Evolutionary conservation across 2,113 vertebrate genomes (phyloP).

Genomic region (Nestor notabilis): DNA sequence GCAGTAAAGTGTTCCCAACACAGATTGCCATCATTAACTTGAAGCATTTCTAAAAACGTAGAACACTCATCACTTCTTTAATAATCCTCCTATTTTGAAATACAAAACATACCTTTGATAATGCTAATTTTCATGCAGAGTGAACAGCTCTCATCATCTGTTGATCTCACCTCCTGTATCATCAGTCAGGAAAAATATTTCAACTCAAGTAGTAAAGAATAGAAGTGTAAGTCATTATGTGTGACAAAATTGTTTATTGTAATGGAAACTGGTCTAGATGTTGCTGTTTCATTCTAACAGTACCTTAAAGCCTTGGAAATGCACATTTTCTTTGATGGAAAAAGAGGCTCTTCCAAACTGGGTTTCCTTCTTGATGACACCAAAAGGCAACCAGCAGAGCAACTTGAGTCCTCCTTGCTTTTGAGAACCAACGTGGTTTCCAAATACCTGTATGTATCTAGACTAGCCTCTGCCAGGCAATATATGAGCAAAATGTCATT

Average conservation of each 20-base stretch:
- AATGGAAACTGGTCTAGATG: not conserved
- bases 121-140: not conserved
- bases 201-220: not conserved
- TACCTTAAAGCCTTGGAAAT: not conserved
- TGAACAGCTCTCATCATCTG: not conserved
- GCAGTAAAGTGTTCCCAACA: not conserved
- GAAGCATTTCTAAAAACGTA: not conserved
- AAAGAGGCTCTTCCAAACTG: not conserved
- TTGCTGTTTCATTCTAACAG: not conserved
- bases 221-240: not conserved
- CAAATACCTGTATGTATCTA: not conserved
- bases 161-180: not conserved
- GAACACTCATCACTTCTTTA: not conserved
- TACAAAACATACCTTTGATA: not conserved
- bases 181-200: not conserved
- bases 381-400: not conserved
- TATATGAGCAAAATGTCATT: not conserved
- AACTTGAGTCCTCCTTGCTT: not conserved
- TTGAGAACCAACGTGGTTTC: not conserved
- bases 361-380: not conserved
- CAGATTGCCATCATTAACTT: not conserved
- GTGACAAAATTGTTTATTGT: not conserved
- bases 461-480: not conserved
- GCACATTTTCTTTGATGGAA: not conserved
- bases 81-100: not conserved